Base-by-base conservation (phyloP, 2,113 vertebrate species). In the Petaurus breviceps region DNA sequence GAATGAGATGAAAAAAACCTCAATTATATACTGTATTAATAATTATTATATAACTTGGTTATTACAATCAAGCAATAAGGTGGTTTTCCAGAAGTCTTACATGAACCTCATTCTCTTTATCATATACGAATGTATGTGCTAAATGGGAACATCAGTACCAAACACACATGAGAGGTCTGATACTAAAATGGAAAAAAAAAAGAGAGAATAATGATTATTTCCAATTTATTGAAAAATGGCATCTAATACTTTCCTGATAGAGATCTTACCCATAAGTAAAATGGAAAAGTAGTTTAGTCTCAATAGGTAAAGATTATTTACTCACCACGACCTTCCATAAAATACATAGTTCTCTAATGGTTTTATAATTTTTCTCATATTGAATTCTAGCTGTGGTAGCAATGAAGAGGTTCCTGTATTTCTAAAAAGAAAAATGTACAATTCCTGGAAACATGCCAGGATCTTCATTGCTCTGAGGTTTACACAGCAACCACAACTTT, bases 261-360 rank as follows among this genome's bases (percentile, higher is more conserved):
- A 90, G 52, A 52, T 90, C 91, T 92, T 43, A 54, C 94, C 96
- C 89, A 93, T 93, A 95, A 89, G 23, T 92, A 53, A 94, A 95
- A 91, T 4, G 12, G 14, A 37, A 16, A 50, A 96, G 37, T 37
- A 47, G n/a, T 92, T 61, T 90, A 0, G 26, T 68, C 89, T 96
- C 91, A 90, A 61, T 90, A 96, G 97, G 68, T 68, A 92, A 84
- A 61, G 31, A 26, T 49, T 94, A 96, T 92, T 96, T 92, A 57
- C 90, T 95, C 57, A 91, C 91, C 91, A 77, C 92, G 93, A 96
- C 46, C 37, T 91, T 49, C 89, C 51, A 50, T 94, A 92, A 96
- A 94, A 96, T 93, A 90, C 22, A 94, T 90, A 68, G 31, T 89
- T 91, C 68, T 93, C 92, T 61, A 55, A 94, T 93, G 16, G 26